Conservation (phyloP, 2,888 invertebrate species). For the Cordilura impudica region DNA sequence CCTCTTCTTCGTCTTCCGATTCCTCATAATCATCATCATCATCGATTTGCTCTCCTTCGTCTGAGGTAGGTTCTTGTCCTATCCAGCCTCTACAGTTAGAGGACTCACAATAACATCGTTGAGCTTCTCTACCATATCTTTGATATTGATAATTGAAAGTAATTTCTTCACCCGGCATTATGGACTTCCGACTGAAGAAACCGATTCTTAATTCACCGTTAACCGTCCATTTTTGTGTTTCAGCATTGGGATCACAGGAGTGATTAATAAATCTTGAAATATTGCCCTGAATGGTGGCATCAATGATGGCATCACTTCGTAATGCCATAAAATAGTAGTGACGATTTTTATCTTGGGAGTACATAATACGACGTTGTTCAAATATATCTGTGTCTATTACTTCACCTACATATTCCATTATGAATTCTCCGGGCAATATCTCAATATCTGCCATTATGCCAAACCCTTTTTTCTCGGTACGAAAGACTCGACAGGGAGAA, state of each 20-base stretch:
- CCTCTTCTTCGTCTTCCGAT: conserved; percentile 76
- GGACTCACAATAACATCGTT: conserved; percentile 96
- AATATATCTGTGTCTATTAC: conserved; percentile 95
- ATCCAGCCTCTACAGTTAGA: conserved; percentile 95
- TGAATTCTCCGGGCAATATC: conserved; percentile 86
- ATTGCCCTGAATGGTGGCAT: conserved; percentile 97
- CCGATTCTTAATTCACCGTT: conserved; percentile 96
- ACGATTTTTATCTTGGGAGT: conserved; percentile 91
- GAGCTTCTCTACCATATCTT: conserved; percentile 96
- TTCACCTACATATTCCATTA: conserved; percentile 99
- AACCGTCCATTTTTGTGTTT: conserved; percentile 98
- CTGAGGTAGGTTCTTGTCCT: conserved; percentile 90
- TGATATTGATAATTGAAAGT: conserved; percentile 99
- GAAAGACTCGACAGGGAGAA: conserved; percentile 90
- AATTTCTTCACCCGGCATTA: conserved; percentile 93
- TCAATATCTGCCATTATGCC: conserved; percentile 84
- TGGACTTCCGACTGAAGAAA: conserved; percentile 93
- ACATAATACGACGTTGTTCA: conserved; percentile 90
- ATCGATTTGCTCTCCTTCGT: conserved; percentile 80
- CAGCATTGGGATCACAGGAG: conserved; percentile 98
- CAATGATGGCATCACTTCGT: conserved; percentile 94
- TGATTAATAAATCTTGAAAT: conserved; percentile 99
- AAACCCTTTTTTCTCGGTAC: conserved; percentile 96
- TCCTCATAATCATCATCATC: conserved; percentile 71
- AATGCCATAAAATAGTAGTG: conserved; percentile 99